Base-by-base conservation (phyloP, 2,797 vertebrate species). In the Karalla daura region DNA sequence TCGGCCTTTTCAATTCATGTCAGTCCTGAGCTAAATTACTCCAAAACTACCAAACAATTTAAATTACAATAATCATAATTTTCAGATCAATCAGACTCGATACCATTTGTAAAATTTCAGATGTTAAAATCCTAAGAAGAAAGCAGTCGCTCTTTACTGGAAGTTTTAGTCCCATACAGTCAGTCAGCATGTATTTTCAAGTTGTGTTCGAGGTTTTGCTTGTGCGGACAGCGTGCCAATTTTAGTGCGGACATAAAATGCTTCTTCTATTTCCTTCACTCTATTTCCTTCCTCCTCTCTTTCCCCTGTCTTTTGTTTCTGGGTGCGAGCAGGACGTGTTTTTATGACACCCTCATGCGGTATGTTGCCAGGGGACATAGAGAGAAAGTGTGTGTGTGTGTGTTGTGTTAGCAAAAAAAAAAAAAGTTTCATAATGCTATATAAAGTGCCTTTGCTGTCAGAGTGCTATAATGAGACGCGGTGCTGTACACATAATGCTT, bases 301-400 rank as follows among this genome's bases (percentile, higher is more conserved):
- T 67, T 78, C 7, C 50, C 32, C 53, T 80, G 39, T 79, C 75
- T 81, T 74, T 83, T 78, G 58, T 86, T 61, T 92, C 79, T 90
- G 86, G 74, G 86, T 90, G 87, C 88, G 64, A 91, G 81, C 91
- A 95, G 95, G 94, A 94, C 71, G 18, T 92, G 86, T 88, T 93
- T 93, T 94, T 95, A 91, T 89, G 92, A 94, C 85, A 77, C 88
- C 50, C 85, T 94, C 80, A 94, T 94, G 92, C 87, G 90, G 93
- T 93, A 95, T 27, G 94, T 95, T 81, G 76, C 76, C 79, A 87
- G 80, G 80, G 66, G 55, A 81, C 72, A 73, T 56, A 76, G 69
- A 79, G 50, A 63, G 43, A 75, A 41, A 41, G 17, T 11, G 39
- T 56, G 51, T 15, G 53, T 39, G 23, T 18, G 66, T 63, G 60